Evolutionary conservation across 2,797 vertebrate genomes (phyloP), one percentile per base, ranked within the genome.

Genomic region (Spea hammondii): DNA sequence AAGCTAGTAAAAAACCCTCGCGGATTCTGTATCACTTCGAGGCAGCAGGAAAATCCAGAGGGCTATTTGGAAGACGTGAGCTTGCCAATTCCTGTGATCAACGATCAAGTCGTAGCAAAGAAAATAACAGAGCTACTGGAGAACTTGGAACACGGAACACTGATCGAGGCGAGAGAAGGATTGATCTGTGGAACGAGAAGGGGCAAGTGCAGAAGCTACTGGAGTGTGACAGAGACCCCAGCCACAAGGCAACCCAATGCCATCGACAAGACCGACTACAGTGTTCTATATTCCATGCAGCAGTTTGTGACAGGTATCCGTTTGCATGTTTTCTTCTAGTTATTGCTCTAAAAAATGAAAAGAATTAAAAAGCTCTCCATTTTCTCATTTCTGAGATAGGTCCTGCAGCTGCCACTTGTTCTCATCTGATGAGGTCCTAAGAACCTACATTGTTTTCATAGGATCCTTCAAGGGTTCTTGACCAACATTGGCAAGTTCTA

Each of bases 11-110:
- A 79, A 48, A 93, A 93, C 66, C 87, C 86, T 0, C 50, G 70
- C 5, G 95, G 94, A 45, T 85, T 97, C 83, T 86, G 89, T 64
- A 83, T 97, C 7, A 87, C 93, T 44, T 94, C 90, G 87, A 90
- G 81, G 87, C 80, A 0, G 65, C 76, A 17, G 5, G 4, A 0
- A 0, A 14, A 10, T 57, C 14, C 79, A 46, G 83, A 85, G 1
- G 73, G n/a, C 0, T 83, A 87, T 0, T 88, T 95, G 46, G 65
- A 85, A 32, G 12, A 90, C 76, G 85, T 97, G 45, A 76, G 55
- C 5, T 88, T 97, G 75, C 95, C 96, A 0, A 82, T 77, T n/a
- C 86, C 91, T 3, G 13, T 0, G 46, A 88, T 96, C 66, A 53
- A 32, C 0, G 94, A 96, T 84, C 75, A 80, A 55, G 79, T 3